phyloP scores from a whole-genome alignment of 2,113 vertebrate genomes.

The Accipiter cooperii region DNA sequence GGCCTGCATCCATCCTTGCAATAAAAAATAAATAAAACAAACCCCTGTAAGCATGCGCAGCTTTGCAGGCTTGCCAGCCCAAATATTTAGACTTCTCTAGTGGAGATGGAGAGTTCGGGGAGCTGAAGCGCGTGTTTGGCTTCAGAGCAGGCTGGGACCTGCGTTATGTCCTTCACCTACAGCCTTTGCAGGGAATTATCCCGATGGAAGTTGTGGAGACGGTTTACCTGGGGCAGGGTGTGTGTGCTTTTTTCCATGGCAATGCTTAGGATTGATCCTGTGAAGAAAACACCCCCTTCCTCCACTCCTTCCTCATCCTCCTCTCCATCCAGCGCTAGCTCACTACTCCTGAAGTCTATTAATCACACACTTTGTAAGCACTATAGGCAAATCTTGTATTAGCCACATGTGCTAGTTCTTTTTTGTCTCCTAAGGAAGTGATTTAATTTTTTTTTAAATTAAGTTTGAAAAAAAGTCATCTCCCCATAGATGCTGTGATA shows the following conservation, averaged over 20 bases:
- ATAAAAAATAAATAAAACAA: background rate
- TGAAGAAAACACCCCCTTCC: background rate
- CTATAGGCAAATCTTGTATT: background rate
- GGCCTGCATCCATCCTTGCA: conserved; percentile 35
- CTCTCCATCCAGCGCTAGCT: fast-evolving
- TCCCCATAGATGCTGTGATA: background rate
- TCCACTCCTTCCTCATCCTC: background rate
- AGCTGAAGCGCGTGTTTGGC: background rate
- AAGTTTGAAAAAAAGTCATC: background rate
- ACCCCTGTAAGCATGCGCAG: conserved; percentile 6
- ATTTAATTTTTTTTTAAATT: background rate
- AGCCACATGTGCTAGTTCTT: background rate
- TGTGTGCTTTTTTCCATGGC: background rate
- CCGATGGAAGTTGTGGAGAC: background rate
- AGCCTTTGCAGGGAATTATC: background rate
- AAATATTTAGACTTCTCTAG: conserved; percentile 55
- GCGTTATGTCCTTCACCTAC: background rate
- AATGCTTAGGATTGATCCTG: background rate
- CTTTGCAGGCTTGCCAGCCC: conserved; percentile 45
- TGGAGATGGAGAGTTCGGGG: background rate
- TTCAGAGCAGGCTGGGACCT: background rate
- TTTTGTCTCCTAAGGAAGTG: background rate
- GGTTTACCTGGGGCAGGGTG: fast-evolving
- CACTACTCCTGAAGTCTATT: background rate
- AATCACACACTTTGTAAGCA: background rate